Base-by-base conservation (phyloP, 53 echinoderm and acorn worm genomes). In the Paracentrotus lividus region DNA sequence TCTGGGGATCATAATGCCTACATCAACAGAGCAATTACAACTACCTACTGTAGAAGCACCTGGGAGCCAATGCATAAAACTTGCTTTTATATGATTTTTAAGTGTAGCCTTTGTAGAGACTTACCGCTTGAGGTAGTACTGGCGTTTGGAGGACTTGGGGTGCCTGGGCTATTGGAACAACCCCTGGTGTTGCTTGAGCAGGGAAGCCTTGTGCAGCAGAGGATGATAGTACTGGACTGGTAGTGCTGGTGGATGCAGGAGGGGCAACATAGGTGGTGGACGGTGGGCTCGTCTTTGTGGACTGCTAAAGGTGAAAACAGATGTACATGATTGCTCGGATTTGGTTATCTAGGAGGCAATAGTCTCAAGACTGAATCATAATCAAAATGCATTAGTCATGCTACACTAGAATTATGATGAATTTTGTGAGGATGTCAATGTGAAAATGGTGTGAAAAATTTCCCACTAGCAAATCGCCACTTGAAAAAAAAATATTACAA, bases 91-190 rank as follows among this genome's bases (percentile, higher is more conserved):
- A n/a, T n/a, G n/a, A n/a, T 15, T 32, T 29, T 69, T 5, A 54
- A n/a, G n/a, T n/a, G n/a, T n/a, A n/a, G n/a, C n/a, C n/a, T n/a
- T n/a, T 29, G 13, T 1, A 2, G 20, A 72, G 40, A 90, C 91
- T 91, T 75, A 91, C 91, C 18, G 72, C 49, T 52, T 91, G 91
- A 91, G 91, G 91, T 91, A 91, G 76, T 91, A 91, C 91, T 75
- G 91, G 76, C 21, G 91, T 91, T n/a, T 44, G 76, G 18, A 91
- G 18, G 91, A 91, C 76, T 49, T 90, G 90, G 0, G 90, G 90
- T 40, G 88, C 57, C 40, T 88, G 88, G 24, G 88, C 88, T 7
- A 88, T 21, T 53, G 88, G 40, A n/a, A 90, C 66, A 23, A 65
- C 8, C 21, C 54, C 54, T 64, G 67, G 90, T 15, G 67, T 76